A percentile compares a stretch with the other conserved stretches of the same genome.
Evolutionary conservation across 2,113 vertebrate species (phyloP).

Genomic region (Aphyosemion australe): DNA sequence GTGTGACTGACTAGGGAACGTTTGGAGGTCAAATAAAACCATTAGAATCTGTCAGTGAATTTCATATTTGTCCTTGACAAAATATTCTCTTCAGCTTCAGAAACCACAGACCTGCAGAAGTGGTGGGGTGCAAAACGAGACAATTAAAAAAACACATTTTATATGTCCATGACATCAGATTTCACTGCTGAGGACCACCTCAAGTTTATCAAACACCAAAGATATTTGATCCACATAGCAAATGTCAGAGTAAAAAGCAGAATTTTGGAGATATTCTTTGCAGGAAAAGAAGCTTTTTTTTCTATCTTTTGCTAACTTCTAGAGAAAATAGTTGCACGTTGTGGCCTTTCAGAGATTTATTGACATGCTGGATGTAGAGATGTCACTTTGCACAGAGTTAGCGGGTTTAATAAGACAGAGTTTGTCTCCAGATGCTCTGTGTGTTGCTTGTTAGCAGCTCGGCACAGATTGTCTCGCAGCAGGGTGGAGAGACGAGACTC

Average conservation of each 20-base stretch:
- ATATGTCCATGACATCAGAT: too few relatives aligned
- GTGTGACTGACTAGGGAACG: not conserved
- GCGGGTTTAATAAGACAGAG: not conserved
- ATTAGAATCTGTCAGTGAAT: too few relatives aligned
- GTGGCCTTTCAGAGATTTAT: not conserved
- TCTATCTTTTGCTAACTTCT: not conserved
- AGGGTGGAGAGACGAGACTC: not conserved
- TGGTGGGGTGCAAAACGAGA: too few relatives aligned
- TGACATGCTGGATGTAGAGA: not conserved
- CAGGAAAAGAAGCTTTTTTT: not conserved
- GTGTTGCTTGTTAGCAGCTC: slow-evolving; percentile 9
- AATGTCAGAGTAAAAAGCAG: not conserved
- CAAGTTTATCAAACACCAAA: not conserved
- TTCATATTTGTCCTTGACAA: too few relatives aligned
- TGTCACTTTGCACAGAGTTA: not conserved
- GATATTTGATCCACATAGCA: not conserved
- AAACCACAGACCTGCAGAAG: too few relatives aligned
- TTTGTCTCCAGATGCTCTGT: not conserved
- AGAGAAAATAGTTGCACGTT: not conserved
- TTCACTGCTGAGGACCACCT: too few relatives aligned
- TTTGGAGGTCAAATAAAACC: not conserved
- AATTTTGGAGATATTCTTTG: not conserved
- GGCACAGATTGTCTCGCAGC: not conserved
- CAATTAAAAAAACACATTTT: too few relatives aligned
- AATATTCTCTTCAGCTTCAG: too few relatives aligned